phyloP scores from a whole-genome alignment of 30 jellyfish, hydroid and myxozoan genomes.

The Mastigias papua region DNA sequence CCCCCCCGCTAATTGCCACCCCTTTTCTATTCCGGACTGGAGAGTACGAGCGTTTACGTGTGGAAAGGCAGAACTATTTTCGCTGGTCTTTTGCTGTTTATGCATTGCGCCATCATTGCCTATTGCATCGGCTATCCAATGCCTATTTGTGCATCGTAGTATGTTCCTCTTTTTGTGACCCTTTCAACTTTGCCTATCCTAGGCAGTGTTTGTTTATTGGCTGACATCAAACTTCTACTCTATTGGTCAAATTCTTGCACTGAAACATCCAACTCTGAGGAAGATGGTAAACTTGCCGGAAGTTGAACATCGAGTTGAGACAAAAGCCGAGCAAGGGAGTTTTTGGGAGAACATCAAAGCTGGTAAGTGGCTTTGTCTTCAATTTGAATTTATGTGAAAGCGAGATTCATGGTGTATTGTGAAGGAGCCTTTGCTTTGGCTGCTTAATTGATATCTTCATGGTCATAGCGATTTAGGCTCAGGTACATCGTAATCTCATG shows the following conservation, averaged over 20 bases:
- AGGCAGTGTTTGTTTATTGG: slow-evolving; percentile 96
- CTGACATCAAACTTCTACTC: slow-evolving; percentile 86
- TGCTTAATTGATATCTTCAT: too few relatives aligned
- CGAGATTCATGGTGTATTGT: background rate
- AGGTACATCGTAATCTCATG: too few relatives aligned
- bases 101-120: too few relatives aligned
- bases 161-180: background rate
- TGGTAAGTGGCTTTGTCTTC: slow-evolving; percentile 60
- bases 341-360: slow-evolving; percentile 89
- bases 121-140: too few relatives aligned
- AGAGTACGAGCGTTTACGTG: too few relatives aligned
- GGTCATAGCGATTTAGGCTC: too few relatives aligned
- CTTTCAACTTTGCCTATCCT: background rate
- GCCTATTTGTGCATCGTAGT: too few relatives aligned
- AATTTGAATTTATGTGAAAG: background rate
- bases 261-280: slow-evolving; percentile 77
- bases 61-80: too few relatives aligned
- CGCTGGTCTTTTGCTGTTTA: too few relatives aligned
- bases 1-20: too few relatives aligned
- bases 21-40: too few relatives aligned
- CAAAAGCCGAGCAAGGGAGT: slow-evolving; percentile 60
- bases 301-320: slow-evolving; percentile 30
- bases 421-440: background rate
- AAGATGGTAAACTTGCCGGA: slow-evolving; percentile 78
- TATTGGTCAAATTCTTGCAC: slow-evolving; percentile 74